phyloP scores from a whole-genome alignment of 2,797 vertebrate species.

The Amazonetta brasiliensis region DNA sequence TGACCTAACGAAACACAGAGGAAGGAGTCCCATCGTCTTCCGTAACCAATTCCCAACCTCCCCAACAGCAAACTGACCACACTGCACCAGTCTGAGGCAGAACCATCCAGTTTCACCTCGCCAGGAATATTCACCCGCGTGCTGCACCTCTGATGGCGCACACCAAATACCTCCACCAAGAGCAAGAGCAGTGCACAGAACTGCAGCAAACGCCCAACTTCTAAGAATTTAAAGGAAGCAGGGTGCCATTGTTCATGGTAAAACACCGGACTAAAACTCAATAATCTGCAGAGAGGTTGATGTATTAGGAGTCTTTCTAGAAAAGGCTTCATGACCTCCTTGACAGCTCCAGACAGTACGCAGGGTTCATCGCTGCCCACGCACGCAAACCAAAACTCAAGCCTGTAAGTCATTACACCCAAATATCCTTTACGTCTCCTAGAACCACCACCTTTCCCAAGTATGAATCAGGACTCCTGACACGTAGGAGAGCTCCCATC shows the following conservation, averaged over 20 bases:
- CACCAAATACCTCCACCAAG: not conserved
- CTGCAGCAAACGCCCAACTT: not conserved
- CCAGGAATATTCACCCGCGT: not conserved
- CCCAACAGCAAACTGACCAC: not conserved
- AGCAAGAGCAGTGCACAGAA: not conserved
- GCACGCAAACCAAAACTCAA: not conserved
- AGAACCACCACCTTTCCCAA: not conserved
- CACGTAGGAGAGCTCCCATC: not conserved
- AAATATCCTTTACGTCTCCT: not conserved
- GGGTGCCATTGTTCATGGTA: not conserved
- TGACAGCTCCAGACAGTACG: not conserved
- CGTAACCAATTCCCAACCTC: not conserved
- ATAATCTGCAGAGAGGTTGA: not conserved
- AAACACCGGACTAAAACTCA: not conserved
- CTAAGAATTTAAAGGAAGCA: not conserved
- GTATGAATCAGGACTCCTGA: not conserved
- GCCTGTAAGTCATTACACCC: not conserved
- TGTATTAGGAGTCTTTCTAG: not conserved
- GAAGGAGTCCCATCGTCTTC: not conserved
- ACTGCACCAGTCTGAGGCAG: not conserved
- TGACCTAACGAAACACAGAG: not conserved
- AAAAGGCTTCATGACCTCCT: not conserved
- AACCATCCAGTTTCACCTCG: not conserved
- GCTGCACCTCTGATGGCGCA: accelerated
- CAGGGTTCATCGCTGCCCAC: not conserved